Conservation (phyloP, 2,113 vertebrate genomes). For the Macquaria australasica region DNA sequence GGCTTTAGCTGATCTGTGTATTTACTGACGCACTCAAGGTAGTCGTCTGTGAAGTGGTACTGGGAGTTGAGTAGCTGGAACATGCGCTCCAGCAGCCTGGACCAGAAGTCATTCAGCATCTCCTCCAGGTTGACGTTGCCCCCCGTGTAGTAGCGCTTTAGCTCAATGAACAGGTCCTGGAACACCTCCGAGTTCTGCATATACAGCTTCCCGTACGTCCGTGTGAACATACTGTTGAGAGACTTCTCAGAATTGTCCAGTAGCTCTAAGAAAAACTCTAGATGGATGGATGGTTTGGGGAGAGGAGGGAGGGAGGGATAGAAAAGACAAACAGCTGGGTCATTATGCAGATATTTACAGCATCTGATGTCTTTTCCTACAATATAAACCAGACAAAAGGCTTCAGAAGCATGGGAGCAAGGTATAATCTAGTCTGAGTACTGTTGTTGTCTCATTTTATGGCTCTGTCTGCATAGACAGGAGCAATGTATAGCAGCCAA, state of each 20-base stretch:
- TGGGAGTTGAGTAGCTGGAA: constrained; percentile 97
- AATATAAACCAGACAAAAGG: constrained; percentile 14
- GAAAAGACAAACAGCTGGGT: constrained; percentile 32
- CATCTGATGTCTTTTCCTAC: neutral
- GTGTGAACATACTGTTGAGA: constrained; percentile 93
- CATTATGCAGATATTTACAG: constrained; percentile 35
- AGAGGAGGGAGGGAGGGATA: constrained; percentile 4
- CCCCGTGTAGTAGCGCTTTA: constrained; percentile 95
- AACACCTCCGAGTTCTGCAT: constrained; percentile 97
- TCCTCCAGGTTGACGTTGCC: constrained; percentile 97
- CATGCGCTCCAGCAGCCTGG: constrained; percentile 94
- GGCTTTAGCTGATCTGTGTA: constrained; percentile 96
- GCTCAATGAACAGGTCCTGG: constrained; percentile 95
- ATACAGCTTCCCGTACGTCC: constrained; percentile 94
- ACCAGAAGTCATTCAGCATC: constrained; percentile 98
- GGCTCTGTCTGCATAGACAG: constrained; percentile 16
- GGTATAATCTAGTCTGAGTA: neutral
- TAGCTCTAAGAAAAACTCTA: constrained; percentile 97
- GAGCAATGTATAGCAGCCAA: constrained; percentile 53
- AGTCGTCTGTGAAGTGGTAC: constrained; percentile 96
- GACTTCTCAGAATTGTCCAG: constrained; percentile 96
- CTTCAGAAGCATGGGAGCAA: neutral
- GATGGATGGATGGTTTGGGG: constrained; percentile 46
- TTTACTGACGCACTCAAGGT: constrained; percentile 96
- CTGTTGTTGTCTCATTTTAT: constrained; percentile 30